These are phyloP conservation scores for Neocrepidodera transversa DNA, from an alignment of 2,888 invertebrate species.

Conservation along the genomic window DNA sequence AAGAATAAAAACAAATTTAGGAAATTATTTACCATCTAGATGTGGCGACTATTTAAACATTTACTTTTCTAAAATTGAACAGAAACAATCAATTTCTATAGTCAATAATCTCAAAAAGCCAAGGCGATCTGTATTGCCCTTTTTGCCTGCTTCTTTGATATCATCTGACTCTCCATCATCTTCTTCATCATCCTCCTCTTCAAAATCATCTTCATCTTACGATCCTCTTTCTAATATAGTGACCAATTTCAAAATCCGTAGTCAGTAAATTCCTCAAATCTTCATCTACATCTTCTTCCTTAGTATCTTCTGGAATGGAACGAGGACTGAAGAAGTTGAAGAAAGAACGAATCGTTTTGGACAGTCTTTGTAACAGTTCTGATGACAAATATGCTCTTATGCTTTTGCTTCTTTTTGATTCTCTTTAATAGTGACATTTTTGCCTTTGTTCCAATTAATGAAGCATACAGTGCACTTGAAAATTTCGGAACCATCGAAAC, in stretches of 20 bases:
- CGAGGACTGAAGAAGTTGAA: slow-evolving; percentile 99
- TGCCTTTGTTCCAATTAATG: slow-evolving; percentile 94
- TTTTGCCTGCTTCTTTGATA: slow-evolving; percentile 45
- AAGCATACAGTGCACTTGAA: slow-evolving; percentile 90
- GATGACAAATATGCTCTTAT: slow-evolving; percentile 92
- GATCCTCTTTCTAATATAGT: slow-evolving; percentile 94
- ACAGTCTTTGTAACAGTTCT: slow-evolving; percentile 95
- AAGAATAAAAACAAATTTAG: slow-evolving; percentile 39
- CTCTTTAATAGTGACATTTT: slow-evolving; percentile 97
- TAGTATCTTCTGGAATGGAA: slow-evolving; percentile 80
- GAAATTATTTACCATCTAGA: slow-evolving; percentile 22
- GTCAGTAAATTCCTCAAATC: slow-evolving; percentile 86
- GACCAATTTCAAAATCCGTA: slow-evolving; percentile 98
- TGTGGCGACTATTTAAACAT: slow-evolving; percentile 6
- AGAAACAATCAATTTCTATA: slow-evolving; percentile 10
- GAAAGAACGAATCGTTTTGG: slow-evolving; percentile 97
- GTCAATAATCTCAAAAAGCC: slow-evolving; percentile 26
- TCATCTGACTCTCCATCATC: slow-evolving; percentile 69
- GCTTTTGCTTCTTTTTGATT: slow-evolving; percentile 98
- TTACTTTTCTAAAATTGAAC: slow-evolving; percentile 1
- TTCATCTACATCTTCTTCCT: slow-evolving; percentile 83
- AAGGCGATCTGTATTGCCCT: slow-evolving; percentile 51
- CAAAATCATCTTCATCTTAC: slow-evolving; percentile 81
- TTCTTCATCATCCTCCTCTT: slow-evolving; percentile 81
- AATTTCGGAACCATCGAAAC: slow-evolving; percentile 95